Evolutionary conservation across 1,140 invertebrate species (phyloP), one percentile per base, ranked within the genome.

Genomic region (Aphidius ervi): DNA sequence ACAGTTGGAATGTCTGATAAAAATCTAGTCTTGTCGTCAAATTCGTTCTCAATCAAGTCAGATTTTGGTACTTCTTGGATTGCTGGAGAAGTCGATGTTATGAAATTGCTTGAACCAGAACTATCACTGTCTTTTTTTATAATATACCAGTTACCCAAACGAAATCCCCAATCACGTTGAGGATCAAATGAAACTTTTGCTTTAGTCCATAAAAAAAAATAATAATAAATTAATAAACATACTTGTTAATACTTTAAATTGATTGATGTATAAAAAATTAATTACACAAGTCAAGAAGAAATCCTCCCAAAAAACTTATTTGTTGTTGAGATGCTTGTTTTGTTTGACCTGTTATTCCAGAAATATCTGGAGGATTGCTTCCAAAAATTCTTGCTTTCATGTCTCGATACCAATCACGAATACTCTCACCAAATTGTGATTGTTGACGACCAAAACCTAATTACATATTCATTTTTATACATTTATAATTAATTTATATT

Each of bases 91-190:
- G n/a, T 31, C 40, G 16, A 16, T 16, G 49, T 10, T 8, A 1
- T 39, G 2, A 5, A 1, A 9, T 40, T 23, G 37, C n/a, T 31
- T 52, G 49, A 37, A 45, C 31, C 23, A 37, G 37, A 7, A 37
- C 42, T 5, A 52, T 58, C 59, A 23, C 43, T 40, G 9, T 16
- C 31, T 62, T 71, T 73, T 40, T 61, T 63, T 48, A 75, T 74
- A 20, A 74, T 61, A 48, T 72, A 74, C 75, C 74, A 77, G 16
- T 68, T 67, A 5, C 71, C 72, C 42, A 77, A 6, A 10, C 61
- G 72, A 46, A 75, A 72, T 9, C 71, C 72, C 70, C 70, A 72
- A 65, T 77, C 73, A n/a, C 57, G 50, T 23, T 66, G 62, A n/a
- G 68, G 67, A 55, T 74, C 63, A 23, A 74, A 70, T 4, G 57